phyloP scores from a whole-genome alignment of 2,113 vertebrate species.

The Ornithorhynchus anatinus region DNA sequence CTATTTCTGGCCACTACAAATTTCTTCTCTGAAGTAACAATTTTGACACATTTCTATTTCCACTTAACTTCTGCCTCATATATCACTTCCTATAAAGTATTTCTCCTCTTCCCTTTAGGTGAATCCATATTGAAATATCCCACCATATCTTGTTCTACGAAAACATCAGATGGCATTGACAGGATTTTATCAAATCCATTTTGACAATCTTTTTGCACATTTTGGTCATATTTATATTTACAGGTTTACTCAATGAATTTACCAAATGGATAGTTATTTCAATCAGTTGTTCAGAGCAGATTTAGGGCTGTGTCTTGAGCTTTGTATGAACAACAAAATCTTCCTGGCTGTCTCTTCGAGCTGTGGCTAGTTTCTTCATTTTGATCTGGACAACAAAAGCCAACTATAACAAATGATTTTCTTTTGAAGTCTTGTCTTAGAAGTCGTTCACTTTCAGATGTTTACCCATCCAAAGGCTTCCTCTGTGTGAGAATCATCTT shows the following conservation, averaged over 20 bases:
- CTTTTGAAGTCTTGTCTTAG: slow-evolving; percentile 55
- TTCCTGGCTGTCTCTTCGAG: slow-evolving; percentile 30
- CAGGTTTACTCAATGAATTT: slow-evolving; percentile 29
- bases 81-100: background rate
- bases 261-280: background rate
- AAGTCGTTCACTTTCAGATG: slow-evolving; percentile 32
- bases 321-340: slow-evolving; percentile 4
- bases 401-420: slow-evolving; percentile 23
- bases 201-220: background rate
- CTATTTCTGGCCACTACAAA: no score
- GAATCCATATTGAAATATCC: background rate
- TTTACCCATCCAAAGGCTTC: slow-evolving; percentile 28
- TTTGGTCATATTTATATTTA: background rate
- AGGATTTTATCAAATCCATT: background rate
- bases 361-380: slow-evolving; percentile 29
- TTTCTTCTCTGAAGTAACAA: no score
- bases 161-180: background rate
- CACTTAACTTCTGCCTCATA: no score
- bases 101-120: no score
- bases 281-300: slow-evolving; percentile 27
- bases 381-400: slow-evolving; percentile 13
- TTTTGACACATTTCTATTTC: no score
- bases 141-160: background rate
- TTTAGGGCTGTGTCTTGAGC: slow-evolving; percentile 12
- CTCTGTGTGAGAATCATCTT: slow-evolving; percentile 21